Conservation (phyloP, 2,113 vertebrate species). For the Daubentonia madagascariensis region DNA sequence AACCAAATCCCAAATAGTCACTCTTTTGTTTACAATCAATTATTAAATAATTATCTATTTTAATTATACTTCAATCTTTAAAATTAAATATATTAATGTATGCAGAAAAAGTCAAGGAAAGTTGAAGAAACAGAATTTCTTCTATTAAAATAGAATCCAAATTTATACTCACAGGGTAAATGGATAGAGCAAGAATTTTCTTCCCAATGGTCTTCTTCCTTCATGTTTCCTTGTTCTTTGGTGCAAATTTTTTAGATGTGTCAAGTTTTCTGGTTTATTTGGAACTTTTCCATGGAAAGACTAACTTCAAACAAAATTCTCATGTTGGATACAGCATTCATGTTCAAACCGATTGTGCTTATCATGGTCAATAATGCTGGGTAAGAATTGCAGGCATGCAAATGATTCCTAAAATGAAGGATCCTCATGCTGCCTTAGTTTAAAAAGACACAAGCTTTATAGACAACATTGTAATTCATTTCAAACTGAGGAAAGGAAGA, state of each 20-base stretch:
- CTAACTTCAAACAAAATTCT: neutral
- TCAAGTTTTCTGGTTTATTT: neutral
- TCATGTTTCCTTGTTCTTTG: neutral
- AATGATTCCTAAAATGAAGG: neutral
- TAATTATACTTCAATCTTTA: neutral
- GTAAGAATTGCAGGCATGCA: neutral
- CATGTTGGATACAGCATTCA: neutral
- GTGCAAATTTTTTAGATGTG: neutral
- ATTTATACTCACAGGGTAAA: neutral
- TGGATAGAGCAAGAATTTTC: neutral
- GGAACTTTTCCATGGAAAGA: neutral
- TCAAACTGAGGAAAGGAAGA: neutral
- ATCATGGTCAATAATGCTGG: rapidly evolving
- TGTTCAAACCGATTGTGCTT: rapidly evolving
- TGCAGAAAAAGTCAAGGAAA: neutral
- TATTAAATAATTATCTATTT: neutral
- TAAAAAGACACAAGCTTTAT: neutral
- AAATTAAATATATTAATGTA: neutral
- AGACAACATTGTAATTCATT: rapidly evolving
- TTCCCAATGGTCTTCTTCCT: neutral
- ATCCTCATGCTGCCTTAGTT: neutral
- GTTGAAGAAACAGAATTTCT: no score
- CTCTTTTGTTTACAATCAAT: neutral
- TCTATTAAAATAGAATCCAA: no score
- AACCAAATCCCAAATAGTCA: neutral